A percentile compares a stretch with the other conserved stretches of the same genome.
Evolutionary conservation across 2,797 vertebrate genomes (phyloP).

Genomic region (Garrulus glandarius): DNA sequence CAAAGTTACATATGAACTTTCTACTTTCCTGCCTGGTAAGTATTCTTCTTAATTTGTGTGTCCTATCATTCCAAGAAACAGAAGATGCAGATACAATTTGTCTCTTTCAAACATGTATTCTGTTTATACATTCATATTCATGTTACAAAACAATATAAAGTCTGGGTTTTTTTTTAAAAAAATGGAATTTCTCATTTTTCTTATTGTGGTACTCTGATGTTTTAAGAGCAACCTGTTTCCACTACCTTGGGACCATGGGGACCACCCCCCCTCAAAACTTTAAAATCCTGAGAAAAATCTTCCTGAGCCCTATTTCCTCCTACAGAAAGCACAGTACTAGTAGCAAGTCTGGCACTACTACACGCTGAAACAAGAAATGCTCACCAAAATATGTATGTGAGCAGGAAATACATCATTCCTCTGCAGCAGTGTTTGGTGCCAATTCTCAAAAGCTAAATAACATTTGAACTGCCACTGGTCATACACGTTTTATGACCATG

Average conservation of each 20-base stretch:
- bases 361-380: neutral
- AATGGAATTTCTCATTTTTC: neutral
- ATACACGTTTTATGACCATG: neutral
- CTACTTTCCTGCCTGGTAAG: neutral
- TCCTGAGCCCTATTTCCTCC: neutral
- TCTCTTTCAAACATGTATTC: neutral
- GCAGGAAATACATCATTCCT: neutral
- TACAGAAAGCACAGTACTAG: neutral
- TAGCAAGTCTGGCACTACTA: neutral
- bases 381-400: rapidly evolving
- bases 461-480: neutral
- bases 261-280: neutral
- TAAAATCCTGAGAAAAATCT: neutral
- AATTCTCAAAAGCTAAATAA: neutral
- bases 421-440: neutral
- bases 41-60: neutral
- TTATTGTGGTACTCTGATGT: neutral
- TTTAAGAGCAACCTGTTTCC: neutral
- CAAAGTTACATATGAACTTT: constrained; percentile 15
- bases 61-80: neutral
- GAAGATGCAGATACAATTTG: neutral
- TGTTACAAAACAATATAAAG: neutral
- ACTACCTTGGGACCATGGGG: neutral
- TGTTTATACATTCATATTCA: neutral
- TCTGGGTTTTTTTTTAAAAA: neutral